Evolutionary conservation across 1,140 invertebrate species (phyloP).

Genomic region (Centruroides vittatus): DNA sequence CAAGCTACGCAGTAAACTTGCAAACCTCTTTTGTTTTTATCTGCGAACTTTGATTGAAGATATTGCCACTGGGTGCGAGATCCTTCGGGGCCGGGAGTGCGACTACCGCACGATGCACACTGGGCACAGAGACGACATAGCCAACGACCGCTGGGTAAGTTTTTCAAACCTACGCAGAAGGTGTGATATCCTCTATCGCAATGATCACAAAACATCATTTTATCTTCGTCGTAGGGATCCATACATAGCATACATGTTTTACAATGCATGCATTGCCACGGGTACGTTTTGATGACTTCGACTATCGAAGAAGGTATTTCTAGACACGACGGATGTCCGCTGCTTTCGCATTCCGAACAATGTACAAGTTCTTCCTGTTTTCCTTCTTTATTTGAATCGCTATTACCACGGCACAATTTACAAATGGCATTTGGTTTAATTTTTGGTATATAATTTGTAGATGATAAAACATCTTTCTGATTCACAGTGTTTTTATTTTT

Average conservation of each 20-base stretch:
- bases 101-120: conserved; percentile 42
- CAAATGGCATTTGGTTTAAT: conserved; percentile 22
- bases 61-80: not conserved
- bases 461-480: not conserved
- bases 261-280: conserved; percentile 90
- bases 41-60: not conserved
- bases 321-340: conserved; percentile 55
- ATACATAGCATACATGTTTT: conserved; percentile 78
- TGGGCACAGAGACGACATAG: conserved; percentile 66
- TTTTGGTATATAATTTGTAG: not conserved
- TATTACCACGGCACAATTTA: conserved; percentile 32
- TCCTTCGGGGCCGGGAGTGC: conserved; percentile 26
- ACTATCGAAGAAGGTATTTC: conserved; percentile 45
- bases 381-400: conserved; percentile 26
- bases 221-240: conserved; percentile 72
- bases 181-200: conserved; percentile 89
- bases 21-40: not conserved
- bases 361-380: conserved; percentile 41
- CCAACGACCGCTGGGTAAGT: conserved; percentile 78
- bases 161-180: conserved; percentile 72
- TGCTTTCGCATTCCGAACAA: conserved; percentile 56
- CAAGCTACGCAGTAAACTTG: too few relatives aligned
- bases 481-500: conserved; percentile 26
- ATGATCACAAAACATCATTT: conserved; percentile 90
- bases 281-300: conserved; percentile 61